Percentiles rank a stretch among this genome's conserved stretches.
phyloP scores from a whole-genome alignment of 2,113 vertebrate species.

The Spilogale gracilis region DNA sequence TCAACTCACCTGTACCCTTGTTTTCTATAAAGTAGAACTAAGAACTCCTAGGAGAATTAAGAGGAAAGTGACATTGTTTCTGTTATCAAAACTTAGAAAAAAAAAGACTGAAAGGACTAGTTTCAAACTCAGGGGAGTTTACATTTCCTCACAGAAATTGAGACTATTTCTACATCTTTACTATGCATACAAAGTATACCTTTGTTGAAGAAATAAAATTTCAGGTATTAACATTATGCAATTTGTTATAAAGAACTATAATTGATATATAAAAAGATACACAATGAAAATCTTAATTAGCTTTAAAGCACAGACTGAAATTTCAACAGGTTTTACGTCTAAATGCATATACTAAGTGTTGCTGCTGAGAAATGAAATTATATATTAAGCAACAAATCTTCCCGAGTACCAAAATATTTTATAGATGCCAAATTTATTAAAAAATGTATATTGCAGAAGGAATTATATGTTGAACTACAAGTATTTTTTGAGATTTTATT shows the following conservation, averaged over 20 bases:
- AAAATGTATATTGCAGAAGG: not conserved
- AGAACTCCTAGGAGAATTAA: not conserved
- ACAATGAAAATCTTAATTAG: not conserved
- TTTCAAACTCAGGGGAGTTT: not conserved
- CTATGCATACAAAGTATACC: not conserved
- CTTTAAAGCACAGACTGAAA: not conserved
- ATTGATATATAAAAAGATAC: not conserved
- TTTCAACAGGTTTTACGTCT: not conserved
- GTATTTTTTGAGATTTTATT: not conserved
- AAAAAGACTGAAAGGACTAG: not conserved
- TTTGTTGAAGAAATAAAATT: conserved; percentile 16
- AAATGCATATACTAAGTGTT: not conserved
- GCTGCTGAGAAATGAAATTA: not conserved
- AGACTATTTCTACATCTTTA: not conserved
- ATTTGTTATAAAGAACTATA: not conserved
- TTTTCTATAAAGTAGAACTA: not conserved
- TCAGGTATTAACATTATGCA: not conserved
- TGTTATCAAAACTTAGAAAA: not conserved
- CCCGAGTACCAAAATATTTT: not conserved
- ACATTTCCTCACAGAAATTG: conserved; percentile 33
- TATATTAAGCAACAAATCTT: not conserved
- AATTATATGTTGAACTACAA: conserved; percentile 12
- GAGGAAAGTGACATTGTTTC: not conserved
- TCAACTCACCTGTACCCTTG: not conserved
- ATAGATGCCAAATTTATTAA: not conserved